Conservation (phyloP, 1,140 invertebrate genomes). For the Conus ventricosus region DNA sequence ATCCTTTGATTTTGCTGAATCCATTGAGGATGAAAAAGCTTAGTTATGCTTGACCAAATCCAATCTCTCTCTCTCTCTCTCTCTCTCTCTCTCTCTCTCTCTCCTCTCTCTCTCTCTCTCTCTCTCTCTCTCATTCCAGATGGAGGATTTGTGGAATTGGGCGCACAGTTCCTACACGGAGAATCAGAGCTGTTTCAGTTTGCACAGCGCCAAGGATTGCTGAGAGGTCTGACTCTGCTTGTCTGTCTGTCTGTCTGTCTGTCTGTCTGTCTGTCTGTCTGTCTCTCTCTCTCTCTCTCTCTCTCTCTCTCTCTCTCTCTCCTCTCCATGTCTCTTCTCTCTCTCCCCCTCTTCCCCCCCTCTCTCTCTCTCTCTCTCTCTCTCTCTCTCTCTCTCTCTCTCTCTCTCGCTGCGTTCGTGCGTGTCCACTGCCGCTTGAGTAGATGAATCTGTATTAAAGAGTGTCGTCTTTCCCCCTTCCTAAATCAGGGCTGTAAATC, state of each 20-base stretch:
- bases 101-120: background rate
- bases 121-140: background rate
- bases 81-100: background rate
- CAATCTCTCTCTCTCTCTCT: background rate
- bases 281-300: background rate
- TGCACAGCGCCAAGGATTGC: background rate
- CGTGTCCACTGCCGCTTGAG: too few species aligned
- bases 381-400: too few species aligned
- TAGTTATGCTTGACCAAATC: too few species aligned
- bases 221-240: background rate
- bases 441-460: too few species aligned
- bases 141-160: background rate
- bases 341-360: background rate
- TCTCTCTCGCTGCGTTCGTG: background rate
- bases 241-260: background rate
- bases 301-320: background rate
- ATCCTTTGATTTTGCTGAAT: too few species aligned
- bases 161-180: slow-evolving; percentile 21
- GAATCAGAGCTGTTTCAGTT: background rate
- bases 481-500: too few species aligned
- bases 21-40: too few species aligned
- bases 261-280: background rate
- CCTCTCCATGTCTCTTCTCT: too few species aligned
- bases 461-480: too few species aligned
- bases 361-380: background rate